phyloP scores from a whole-genome alignment of 2,113 vertebrate genomes.

The Bufo gargarizans region DNA sequence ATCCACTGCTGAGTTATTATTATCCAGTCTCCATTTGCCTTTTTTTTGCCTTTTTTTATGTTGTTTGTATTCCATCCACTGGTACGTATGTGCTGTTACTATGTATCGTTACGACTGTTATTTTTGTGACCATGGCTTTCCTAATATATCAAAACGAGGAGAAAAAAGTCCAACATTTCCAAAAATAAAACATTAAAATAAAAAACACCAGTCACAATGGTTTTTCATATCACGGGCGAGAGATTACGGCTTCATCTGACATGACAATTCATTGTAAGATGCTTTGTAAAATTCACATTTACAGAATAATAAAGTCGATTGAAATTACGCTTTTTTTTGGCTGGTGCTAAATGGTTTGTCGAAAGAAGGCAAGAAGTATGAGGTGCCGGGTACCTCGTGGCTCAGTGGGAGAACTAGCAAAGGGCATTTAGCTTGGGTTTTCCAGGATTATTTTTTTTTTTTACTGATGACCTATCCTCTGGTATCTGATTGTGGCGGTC shows the following conservation, averaged over 20 bases:
- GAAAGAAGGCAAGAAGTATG: background rate
- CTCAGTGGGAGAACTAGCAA: background rate
- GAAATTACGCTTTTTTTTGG: background rate
- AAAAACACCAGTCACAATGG: conserved; percentile 60
- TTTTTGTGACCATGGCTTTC: conserved; percentile 72
- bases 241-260: conserved; percentile 60
- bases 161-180: background rate
- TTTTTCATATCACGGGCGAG: conserved; percentile 61
- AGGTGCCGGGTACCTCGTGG: background rate
- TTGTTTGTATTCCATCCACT: conserved; percentile 61
- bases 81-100: conserved; percentile 72
- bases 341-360: background rate
- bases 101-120: conserved; percentile 72
- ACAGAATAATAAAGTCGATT: conserved; percentile 81
- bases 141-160: conserved; percentile 60
- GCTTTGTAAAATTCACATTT: conserved; percentile 86
- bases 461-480: no score
- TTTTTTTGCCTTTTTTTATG: conserved; percentile 43
- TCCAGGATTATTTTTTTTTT: no score
- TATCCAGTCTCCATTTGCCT: conserved; percentile 61
- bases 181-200: background rate
- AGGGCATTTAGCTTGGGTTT: no score
- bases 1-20: conserved; percentile 63
- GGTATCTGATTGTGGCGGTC: no score
- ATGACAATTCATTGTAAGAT: conserved; percentile 74